Evolutionary conservation across 2,113 vertebrate genomes (phyloP), one percentile per base, ranked within the genome.

Genomic region (Amazona vittata): DNA sequence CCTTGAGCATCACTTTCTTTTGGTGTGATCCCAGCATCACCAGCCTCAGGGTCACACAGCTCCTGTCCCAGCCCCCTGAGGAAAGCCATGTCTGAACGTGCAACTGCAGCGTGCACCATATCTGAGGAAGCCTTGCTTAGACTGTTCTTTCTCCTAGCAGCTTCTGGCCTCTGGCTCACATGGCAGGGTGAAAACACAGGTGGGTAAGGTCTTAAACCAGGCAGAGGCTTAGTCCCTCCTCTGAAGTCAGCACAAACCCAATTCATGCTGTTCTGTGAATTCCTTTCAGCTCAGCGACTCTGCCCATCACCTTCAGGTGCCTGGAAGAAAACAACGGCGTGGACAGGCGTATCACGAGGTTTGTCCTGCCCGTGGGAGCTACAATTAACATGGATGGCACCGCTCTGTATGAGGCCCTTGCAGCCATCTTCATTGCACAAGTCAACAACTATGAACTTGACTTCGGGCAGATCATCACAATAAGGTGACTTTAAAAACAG

Each of bases 301-400:
- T 99, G 80, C 99, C 99, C 79, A 99, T 99, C 95, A 99, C 99
- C 47, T 99, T 99, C 97, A 99, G 98, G 75, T 99, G 99, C 96
- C 97, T 99, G 75, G 99, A 99, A 86, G 99, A 99, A 92, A 99
- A 99, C 97, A 99, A 99, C 22, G 98, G 97, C 1, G 99, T 99
- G 89, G 99, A 99, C 94, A 99, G 99, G 62, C 98, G 99, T 73
- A 98, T 99, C 97, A 99, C 99, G 1, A 98, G 99, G 44, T 99
- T 99, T 22, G 98, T 99, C 41, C 98, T 99, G 79, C 99, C 99
- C 0, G 99, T 99, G 93, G 99, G 99, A 18, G 99, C 99, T 94
- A 99, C 99, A 4, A 99, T 99, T 94, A 99, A 99, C 98, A 99
- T 99, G 99, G 99, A 99, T 6, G 99, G 99, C 87, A 99, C 99